Percentiles rank a stretch among this genome's conserved stretches.
Evolutionary conservation across 1,140 invertebrate species (phyloP).

Genomic region (Centruroides sculpturatus): DNA sequence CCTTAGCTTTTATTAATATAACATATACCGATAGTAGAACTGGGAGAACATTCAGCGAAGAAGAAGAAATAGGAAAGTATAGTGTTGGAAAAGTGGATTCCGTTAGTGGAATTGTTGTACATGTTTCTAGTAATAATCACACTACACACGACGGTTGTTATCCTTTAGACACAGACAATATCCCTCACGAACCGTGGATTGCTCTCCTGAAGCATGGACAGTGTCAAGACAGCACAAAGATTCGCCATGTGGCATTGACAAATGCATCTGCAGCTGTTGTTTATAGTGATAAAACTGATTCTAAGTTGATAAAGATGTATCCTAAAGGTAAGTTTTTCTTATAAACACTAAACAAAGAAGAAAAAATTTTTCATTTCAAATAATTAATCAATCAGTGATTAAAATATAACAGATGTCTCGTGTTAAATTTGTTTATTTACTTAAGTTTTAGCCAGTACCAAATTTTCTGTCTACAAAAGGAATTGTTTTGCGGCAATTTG

Average conservation of each 20-base stretch:
- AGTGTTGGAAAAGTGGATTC: conserved; percentile 45
- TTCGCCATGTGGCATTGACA: conserved; percentile 48
- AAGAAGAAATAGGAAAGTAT: conserved; percentile 43
- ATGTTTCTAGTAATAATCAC: conserved; percentile 38
- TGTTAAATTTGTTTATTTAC: too few relatives aligned
- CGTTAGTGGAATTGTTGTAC: conserved; percentile 42
- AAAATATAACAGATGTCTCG: too few relatives aligned
- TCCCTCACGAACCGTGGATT: conserved; percentile 44
- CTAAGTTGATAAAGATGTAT: conserved; percentile 13
- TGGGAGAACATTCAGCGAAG: conserved; percentile 25
- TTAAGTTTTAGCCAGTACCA: too few relatives aligned
- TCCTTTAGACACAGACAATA: conserved; percentile 34
- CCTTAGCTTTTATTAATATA: conserved; percentile 30
- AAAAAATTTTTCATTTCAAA: too few relatives aligned
- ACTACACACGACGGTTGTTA: conserved; percentile 47
- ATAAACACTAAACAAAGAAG: not conserved
- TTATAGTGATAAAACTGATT: conserved; percentile 46
- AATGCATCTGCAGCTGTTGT: conserved; percentile 57
- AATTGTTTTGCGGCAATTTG: too few relatives aligned
- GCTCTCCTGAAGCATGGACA: conserved; percentile 52
- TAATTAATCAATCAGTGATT: too few relatives aligned
- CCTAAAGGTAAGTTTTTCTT: conserved; percentile 12
- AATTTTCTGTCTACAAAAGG: too few relatives aligned
- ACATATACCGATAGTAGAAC: conserved; percentile 24
- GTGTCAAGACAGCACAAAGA: conserved; percentile 60